phyloP scores from a whole-genome alignment of 1,140 invertebrate genomes.

The Brachionus asplanchnoidis region DNA sequence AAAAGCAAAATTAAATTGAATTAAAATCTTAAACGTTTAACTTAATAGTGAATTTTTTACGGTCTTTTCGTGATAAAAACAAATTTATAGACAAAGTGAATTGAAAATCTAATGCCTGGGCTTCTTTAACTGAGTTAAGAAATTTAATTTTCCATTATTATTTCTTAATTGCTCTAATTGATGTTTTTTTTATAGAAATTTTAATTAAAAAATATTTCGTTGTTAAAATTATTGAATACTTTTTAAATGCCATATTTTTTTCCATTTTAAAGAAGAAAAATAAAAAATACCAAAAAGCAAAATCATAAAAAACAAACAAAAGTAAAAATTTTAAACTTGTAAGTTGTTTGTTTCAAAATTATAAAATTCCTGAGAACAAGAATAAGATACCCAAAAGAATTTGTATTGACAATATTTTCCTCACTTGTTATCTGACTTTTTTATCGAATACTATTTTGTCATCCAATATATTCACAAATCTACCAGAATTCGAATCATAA shows the following conservation, averaged over 20 bases:
- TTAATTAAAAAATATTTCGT: constrained; percentile 6
- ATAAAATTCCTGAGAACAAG: background rate
- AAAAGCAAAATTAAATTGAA: background rate
- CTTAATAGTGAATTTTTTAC: background rate
- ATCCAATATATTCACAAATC: background rate
- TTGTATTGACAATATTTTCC: background rate
- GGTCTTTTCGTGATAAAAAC: background rate
- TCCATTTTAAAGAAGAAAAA: background rate
- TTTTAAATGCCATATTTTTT: background rate
- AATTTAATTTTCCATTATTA: background rate
- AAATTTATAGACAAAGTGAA: background rate
- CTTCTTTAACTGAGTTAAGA: background rate
- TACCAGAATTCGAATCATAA: background rate
- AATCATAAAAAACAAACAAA: background rate
- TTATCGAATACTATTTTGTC: background rate
- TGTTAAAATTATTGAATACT: background rate
- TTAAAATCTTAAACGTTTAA: background rate
- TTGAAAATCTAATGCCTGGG: background rate
- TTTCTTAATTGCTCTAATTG: background rate
- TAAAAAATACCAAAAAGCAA: background rate
- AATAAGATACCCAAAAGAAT: background rate
- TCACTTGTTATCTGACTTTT: background rate
- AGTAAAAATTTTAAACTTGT: background rate
- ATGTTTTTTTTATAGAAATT: background rate
- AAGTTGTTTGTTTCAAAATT: background rate